Conservation (phyloP, 1,140 invertebrate species). For the Drosophila lacertosa region DNA sequence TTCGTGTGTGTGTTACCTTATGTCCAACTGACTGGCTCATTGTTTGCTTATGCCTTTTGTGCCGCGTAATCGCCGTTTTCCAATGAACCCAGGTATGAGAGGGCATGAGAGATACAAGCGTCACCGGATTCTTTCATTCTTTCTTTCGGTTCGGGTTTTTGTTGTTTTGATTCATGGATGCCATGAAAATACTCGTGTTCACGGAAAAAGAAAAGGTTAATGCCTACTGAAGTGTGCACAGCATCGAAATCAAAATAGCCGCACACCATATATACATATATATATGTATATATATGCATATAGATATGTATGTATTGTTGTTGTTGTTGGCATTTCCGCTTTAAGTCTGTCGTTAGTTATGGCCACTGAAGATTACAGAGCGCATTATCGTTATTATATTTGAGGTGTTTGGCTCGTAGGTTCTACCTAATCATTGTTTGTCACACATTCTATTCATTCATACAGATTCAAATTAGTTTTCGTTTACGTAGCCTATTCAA, state of each 20-base stretch:
- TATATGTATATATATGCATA: conserved; percentile 13
- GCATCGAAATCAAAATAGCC: conserved; percentile 53
- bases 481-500: neutral
- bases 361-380: conserved; percentile 37
- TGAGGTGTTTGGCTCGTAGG: conserved; percentile 13
- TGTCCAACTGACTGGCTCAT: conserved; percentile 39
- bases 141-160: conserved; percentile 5
- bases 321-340: conserved; percentile 71
- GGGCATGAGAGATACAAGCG: conserved; percentile 69
- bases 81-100: conserved; percentile 70
- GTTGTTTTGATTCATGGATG: conserved; percentile 74
- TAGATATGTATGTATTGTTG: conserved; percentile 25
- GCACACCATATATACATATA: conserved; percentile 27
- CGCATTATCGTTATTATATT: conserved; percentile 19
- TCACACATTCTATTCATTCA: neutral
- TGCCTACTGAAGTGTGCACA: conserved; percentile 79
- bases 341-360: conserved; percentile 50
- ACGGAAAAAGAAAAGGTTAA: conserved; percentile 75
- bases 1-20: conserved; percentile 24
- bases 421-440: neutral
- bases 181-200: conserved; percentile 65
- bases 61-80: conserved; percentile 80
- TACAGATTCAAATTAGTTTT: neutral
- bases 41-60: conserved; percentile 78
- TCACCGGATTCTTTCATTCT: conserved; percentile 66